These are phyloP conservation scores for Gisinianus flammeolus DNA, from an alignment of 2,888 invertebrate species.

Conservation along the genomic window DNA sequence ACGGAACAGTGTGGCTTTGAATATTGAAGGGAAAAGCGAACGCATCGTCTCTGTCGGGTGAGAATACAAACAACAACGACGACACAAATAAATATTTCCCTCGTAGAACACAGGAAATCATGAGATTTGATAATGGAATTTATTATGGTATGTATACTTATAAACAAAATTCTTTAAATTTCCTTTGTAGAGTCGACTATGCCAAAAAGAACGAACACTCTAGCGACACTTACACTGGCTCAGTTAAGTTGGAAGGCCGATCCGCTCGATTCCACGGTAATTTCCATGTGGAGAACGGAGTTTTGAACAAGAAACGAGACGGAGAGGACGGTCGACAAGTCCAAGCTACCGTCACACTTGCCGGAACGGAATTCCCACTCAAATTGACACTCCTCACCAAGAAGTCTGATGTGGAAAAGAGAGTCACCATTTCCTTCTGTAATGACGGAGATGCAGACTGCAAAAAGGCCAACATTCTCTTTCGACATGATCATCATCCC, in stretches of 20 bases:
- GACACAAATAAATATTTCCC: too few relatives aligned
- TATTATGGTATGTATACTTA: background rate
- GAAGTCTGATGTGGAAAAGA: slow-evolving; percentile 53
- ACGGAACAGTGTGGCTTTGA: slow-evolving; percentile 46
- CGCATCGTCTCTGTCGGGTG: slow-evolving; percentile 39
- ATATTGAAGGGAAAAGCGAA: slow-evolving; percentile 49
- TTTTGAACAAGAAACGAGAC: slow-evolving; percentile 46
- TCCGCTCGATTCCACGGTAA: slow-evolving; percentile 46
- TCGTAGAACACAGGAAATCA: too few relatives aligned
- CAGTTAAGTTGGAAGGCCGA: slow-evolving; percentile 42
- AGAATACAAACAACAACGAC: background rate
- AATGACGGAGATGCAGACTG: slow-evolving; percentile 45
- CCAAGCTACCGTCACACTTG: slow-evolving; percentile 42
- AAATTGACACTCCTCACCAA: slow-evolving; percentile 51
- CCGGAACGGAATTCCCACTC: slow-evolving; percentile 37
- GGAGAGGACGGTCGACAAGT: slow-evolving; percentile 55
- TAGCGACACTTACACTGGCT: slow-evolving; percentile 45
- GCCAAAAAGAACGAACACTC: slow-evolving; percentile 48
- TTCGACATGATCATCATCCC: slow-evolving; percentile 15
- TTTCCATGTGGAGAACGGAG: slow-evolving; percentile 52
- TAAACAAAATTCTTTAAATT: background rate
- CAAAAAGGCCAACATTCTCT: slow-evolving; percentile 37
- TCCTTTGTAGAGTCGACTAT: slow-evolving; percentile 43
- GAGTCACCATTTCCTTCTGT: slow-evolving; percentile 48
- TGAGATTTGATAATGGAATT: too few relatives aligned